Base-by-base conservation (phyloP, 2,888 invertebrate genomes). In the Andrena trimmerana region DNA sequence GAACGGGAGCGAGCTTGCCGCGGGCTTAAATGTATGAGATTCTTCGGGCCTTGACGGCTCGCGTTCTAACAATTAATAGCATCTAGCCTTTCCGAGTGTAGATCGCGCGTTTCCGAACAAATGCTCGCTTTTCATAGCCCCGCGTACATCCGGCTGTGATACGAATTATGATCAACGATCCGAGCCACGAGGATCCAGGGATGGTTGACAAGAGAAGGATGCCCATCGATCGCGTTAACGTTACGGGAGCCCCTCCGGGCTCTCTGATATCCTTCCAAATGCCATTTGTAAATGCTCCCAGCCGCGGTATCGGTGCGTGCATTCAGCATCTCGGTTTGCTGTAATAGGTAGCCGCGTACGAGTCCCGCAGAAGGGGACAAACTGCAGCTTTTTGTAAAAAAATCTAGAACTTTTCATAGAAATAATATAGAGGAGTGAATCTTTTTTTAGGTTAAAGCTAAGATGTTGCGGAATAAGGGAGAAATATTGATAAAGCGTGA, bases 1-100 rank as follows among this genome's bases (percentile, higher is more conserved):
- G 42, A 66, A 27, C 59, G 59, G 24, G n/a, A 68, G 29, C 29
- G 65, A 50, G 27, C 50, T 60, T 20, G 62, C 33, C 33, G 2
- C 20, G 10, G 62, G 33, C 29, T 10, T 29, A 8, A n/a, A 62
- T 33, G 29, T 62, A 62, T 33, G 59, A 59, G 69, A 63, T 42
- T 42, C 63, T 63, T 36, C 20, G 36, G 42, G 13, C 24, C 36
- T 31, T 31, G 31, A n/a, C n/a, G 60, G n/a, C 13, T n/a, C 27
- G 13, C 2, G 24, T 24, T 24, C 63, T 63, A 24, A 33, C 42
- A 13, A 42, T 36, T 63, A 42, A 36, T 63, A 63, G 36, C 42
- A 36, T 63, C 42, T 3, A 24, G 10, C 24, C 24, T 6, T 63
- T 2, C 24, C 63, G 63, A 10, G 29, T 4, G 29, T 8, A 1